Conservation (phyloP, 2,113 vertebrate genomes). For the Chunga burmeisteri region DNA sequence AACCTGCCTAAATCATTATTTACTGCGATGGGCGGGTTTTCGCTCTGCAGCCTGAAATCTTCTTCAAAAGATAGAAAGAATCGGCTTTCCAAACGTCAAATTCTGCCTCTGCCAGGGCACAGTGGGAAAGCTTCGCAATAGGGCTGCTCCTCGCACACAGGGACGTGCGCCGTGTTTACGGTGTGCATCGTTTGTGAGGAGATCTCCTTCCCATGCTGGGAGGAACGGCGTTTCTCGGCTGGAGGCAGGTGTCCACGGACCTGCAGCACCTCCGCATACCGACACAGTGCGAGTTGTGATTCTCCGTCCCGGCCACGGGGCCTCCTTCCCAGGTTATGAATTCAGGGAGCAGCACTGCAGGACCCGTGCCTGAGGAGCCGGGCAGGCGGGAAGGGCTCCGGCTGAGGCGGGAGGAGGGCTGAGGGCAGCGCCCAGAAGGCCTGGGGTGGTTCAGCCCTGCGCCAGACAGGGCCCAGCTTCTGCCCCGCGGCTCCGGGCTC, state of each 20-base stretch:
- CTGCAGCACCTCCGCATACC: background rate
- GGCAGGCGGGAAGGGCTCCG: background rate
- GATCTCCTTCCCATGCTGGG: background rate
- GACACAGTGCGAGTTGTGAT: accelerated
- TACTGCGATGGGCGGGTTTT: constrained; percentile 18
- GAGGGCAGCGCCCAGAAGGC: background rate
- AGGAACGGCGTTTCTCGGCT: background rate
- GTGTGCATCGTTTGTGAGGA: background rate
- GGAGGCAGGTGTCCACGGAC: background rate
- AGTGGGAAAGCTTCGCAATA: background rate
- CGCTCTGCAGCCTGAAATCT: constrained; percentile 17
- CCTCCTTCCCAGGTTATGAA: background rate
- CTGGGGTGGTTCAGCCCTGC: background rate
- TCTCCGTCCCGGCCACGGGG: too few relatives aligned
- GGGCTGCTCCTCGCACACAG: too few relatives aligned
- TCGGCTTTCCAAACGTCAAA: background rate
- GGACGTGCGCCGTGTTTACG: accelerated
- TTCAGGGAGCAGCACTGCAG: background rate
- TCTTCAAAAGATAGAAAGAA: too few relatives aligned
- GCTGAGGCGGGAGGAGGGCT: background rate
- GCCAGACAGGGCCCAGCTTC: background rate
- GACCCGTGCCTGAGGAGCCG: background rate
- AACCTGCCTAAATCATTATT: background rate
- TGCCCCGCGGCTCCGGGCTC: background rate
- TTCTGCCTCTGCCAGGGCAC: background rate